Percentiles rank a stretch among this genome's conserved stretches.
phyloP scores from a whole-genome alignment of 2,113 vertebrate species.

The Cinclus mexicanus region DNA sequence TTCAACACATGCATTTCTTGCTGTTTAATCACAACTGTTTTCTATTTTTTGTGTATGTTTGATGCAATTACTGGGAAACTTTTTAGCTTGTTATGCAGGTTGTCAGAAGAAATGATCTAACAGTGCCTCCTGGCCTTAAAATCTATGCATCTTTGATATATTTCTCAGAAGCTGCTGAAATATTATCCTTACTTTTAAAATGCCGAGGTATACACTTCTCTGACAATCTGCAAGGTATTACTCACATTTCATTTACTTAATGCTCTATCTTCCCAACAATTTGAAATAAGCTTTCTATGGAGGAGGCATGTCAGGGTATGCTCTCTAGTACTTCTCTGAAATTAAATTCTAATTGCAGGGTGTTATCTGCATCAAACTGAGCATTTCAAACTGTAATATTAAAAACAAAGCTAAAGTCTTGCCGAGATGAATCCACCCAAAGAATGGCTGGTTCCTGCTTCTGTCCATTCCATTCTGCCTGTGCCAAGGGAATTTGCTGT shows the following conservation, averaged over 20 bases:
- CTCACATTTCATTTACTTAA: conserved; percentile 55
- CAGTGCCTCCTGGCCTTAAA: conserved; percentile 52
- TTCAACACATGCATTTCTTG: neutral
- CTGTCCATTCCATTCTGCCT: neutral
- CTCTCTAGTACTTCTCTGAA: neutral
- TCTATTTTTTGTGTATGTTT: conserved; percentile 33
- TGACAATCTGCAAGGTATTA: conserved; percentile 29
- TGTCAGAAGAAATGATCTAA: conserved; percentile 62
- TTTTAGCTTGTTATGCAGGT: conserved; percentile 58
- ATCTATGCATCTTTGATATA: conserved; percentile 40
- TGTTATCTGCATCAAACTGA: neutral
- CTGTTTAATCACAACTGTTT: conserved; percentile 63
- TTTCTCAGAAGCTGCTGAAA: conserved; percentile 26
- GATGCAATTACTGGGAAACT: conserved; percentile 54
- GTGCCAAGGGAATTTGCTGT: neutral
- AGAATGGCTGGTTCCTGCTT: neutral
- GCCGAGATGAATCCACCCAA: neutral
- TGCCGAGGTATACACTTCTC: conserved; percentile 22
- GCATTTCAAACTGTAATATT: neutral
- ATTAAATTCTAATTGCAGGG: conserved; percentile 23
- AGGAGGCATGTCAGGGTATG: neutral
- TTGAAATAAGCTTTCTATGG: conserved; percentile 4
- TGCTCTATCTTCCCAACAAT: conserved; percentile 4
- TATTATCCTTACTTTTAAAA: conserved; percentile 37
- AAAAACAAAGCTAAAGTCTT: neutral